Base-by-base conservation (phyloP, 1,140 invertebrate species). In the Drosophila trapezifrons region DNA sequence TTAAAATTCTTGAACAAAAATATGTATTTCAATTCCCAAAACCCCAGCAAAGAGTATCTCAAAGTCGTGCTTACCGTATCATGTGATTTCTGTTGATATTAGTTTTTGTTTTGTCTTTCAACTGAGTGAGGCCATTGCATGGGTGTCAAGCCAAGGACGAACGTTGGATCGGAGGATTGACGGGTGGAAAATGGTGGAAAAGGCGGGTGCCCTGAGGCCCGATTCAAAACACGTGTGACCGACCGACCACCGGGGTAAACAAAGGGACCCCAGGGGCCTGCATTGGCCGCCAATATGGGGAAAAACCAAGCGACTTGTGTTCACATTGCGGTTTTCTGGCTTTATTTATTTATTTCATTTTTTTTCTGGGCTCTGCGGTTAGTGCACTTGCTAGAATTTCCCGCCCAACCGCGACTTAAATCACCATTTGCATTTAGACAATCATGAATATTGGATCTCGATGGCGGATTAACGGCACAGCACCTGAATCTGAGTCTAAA, bases 401-500 rank as follows among this genome's bases (percentile, higher is more conserved):
- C 17, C 25, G 22, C 37, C 20, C 58, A 18, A n/a, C 42, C 32
- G 17, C 63, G 20, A 6, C 65, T 71, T 51, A 25, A 56, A 70
- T 71, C 40, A 57, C 67, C 25, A 43, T 69, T 69, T 35, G 37
- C 27, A 51, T 70, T 49, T 37, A 22, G 40, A 67, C 29, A 67
- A 67, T 66, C 49, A 57, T 71, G 65, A 70, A 70, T 57, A 47
- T 47, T 70, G 70, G 32, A 70, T 69, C 18, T 35, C 20, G 27
- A 22, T 46, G 58, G 32, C 22, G 64, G 66, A n/a, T 62, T 20
- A 60, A 20, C 22, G 20, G 8, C 20, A 25, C 45, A 46, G 22
- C 46, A 15, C 25, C 46, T 17, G 17, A 51, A 32, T 35, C 18
- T 8, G 13, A 54, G 25, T n/a, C 20, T 27, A 20, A 32, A 25